phyloP scores from a whole-genome alignment of 1,140 invertebrate species.

The Antheraea mylitta region DNA sequence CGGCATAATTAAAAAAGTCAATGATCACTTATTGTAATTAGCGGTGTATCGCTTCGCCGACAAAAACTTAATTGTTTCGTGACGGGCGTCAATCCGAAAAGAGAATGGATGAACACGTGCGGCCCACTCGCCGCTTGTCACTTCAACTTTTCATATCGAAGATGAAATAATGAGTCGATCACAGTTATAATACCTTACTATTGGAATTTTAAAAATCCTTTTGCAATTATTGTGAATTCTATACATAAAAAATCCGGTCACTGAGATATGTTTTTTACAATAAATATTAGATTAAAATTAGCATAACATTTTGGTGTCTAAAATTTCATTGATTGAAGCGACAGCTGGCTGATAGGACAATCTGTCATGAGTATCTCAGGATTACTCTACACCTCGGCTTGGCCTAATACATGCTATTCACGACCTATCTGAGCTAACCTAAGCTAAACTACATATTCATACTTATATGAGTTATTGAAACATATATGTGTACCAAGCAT shows the following conservation, averaged over 20 bases:
- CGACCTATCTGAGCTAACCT: no score
- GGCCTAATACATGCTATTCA: no score
- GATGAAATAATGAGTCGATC: constrained; percentile 12
- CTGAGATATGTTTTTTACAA: no score
- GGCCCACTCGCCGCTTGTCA: constrained; percentile 20
- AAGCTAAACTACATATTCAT: no score
- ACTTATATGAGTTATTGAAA: no score
- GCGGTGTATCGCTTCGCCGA: constrained; percentile 61
- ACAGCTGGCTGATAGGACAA: no score
- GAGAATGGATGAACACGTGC: constrained; percentile 39
- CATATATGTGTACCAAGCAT: no score
- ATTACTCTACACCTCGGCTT: no score
- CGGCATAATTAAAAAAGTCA: constrained; percentile 74
- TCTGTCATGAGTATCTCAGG: no score
- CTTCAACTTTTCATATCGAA: constrained; percentile 9
- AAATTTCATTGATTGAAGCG: no score
- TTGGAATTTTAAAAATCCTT: neutral
- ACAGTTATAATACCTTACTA: constrained; percentile 18
- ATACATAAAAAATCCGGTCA: neutral
- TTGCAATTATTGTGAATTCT: neutral
- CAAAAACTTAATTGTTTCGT: constrained; percentile 72
- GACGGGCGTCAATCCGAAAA: constrained; percentile 58
- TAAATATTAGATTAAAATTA: no score
- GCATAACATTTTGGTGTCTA: no score
- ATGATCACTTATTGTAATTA: constrained; percentile 77